phyloP scores from a whole-genome alignment of 2,113 vertebrate species.

The Muscicapa adusta region DNA sequence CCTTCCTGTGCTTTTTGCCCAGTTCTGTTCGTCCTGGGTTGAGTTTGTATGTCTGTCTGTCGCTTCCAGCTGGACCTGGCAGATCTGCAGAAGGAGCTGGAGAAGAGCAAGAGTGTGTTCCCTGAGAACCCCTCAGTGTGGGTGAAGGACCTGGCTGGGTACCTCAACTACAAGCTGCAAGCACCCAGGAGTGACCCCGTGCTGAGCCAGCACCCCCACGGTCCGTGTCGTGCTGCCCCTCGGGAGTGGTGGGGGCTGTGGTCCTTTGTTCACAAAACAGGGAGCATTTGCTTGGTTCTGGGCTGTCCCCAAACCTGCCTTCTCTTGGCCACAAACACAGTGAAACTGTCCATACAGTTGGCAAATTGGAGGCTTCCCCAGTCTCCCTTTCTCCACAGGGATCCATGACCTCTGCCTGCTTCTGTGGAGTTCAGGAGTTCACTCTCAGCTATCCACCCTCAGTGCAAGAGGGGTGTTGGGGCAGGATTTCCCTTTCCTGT shows the following conservation, averaged over 20 bases:
- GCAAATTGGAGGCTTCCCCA: rapidly evolving
- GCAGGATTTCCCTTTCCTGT: not conserved
- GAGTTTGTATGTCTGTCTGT: not conserved
- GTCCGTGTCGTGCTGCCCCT: slow-evolving; percentile 62
- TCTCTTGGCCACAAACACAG: rapidly evolving
- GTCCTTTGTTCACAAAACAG: rapidly evolving
- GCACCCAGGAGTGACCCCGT: slow-evolving; percentile 80
- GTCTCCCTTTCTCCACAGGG: rapidly evolving
- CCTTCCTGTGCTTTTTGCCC: rapidly evolving
- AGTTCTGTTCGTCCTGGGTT: rapidly evolving
- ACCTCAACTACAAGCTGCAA: slow-evolving; percentile 92
- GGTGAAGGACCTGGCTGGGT: slow-evolving; percentile 95
- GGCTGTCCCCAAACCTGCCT: rapidly evolving
- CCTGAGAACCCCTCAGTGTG: slow-evolving; percentile 89
- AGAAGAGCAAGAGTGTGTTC: slow-evolving; percentile 85
- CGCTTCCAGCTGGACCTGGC: slow-evolving; percentile 73
- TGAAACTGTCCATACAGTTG: rapidly evolving
- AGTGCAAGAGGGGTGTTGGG: rapidly evolving
- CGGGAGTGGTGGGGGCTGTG: not conserved
- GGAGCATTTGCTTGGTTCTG: not conserved
- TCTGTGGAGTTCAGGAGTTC: not conserved
- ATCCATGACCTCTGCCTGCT: rapidly evolving
- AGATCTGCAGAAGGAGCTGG: slow-evolving; percentile 87
- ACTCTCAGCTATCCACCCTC: rapidly evolving
- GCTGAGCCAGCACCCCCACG: slow-evolving; percentile 86